Conservation (phyloP, 92 coral and sea anemone species). For the Epizoanthus scotinus region DNA sequence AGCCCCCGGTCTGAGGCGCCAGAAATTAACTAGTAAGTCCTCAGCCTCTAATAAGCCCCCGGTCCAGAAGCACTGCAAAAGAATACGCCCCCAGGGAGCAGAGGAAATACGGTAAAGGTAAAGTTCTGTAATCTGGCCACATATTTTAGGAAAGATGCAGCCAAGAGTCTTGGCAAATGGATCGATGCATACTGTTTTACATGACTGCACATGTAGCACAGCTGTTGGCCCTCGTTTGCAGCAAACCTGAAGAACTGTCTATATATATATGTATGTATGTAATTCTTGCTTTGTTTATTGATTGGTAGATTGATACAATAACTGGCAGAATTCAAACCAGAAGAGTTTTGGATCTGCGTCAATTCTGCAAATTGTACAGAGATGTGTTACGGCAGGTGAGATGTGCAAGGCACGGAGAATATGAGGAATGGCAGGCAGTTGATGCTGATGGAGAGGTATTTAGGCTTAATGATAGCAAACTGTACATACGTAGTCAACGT, state of each 20-base stretch:
- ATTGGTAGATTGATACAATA: slow-evolving; percentile 55
- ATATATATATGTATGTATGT: not conserved
- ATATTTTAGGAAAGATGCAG: no score
- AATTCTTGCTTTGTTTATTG: not conserved
- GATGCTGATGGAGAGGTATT: slow-evolving; percentile 73
- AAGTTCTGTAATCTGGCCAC: no score
- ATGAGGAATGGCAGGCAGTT: slow-evolving; percentile 85
- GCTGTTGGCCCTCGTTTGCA: not conserved
- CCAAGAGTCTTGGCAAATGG: no score
- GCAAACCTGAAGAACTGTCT: not conserved
- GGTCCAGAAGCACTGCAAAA: no score
- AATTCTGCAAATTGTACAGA: slow-evolving; percentile 83
- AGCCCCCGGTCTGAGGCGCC: no score
- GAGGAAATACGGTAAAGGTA: no score
- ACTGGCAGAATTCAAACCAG: slow-evolving; percentile 58
- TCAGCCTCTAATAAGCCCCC: no score
- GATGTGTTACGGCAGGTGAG: slow-evolving; percentile 73
- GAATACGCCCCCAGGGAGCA: no score
- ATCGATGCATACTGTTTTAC: no score
- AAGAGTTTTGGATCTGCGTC: slow-evolving; percentile 76
- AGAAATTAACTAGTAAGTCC: no score
- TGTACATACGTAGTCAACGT: no score
- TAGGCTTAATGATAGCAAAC: not conserved
- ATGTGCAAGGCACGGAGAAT: slow-evolving; percentile 55
- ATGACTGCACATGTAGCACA: no score